Evolutionary conservation across 2,888 invertebrate genomes (phyloP), one percentile per base, ranked within the genome.

Genomic region (Shargacucullia verbasci): DNA sequence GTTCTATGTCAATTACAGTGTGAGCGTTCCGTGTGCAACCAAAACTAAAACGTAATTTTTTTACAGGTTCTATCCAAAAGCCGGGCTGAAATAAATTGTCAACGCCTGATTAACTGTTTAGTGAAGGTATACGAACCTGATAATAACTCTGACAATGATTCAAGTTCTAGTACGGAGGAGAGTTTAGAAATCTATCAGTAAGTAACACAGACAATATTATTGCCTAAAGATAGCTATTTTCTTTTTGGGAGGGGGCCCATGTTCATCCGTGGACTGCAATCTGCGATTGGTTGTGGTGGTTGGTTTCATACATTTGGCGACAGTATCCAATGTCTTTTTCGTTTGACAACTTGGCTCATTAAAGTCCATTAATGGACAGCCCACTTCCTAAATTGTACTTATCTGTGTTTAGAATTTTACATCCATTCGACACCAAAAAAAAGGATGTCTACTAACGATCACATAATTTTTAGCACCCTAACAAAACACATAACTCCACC

Each of bases 101-200:
- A 96, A 68, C 95, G 96, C 58, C 89, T 97, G n/a, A 96, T 96
- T 43, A 96, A 96, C 79, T 96, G 96, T 77, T 86, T 96, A 39
- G 90, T 97, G 53, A 95, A 95, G 53, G 96, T 95, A 73, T 96
- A 96, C 82, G 95, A 95, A 68, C 94, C 95, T 0, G 94, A 92
- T 61, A 94, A 94, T 53, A 87, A 91, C 48, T 94, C 90, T 8
- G 93, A 95, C 35, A 90, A 94, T 27, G 93, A 94, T 31, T 92
- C 94, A 0, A 90, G 90, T 9, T 95, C 96, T 0, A 96, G 96
- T 74, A 95, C 95, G 66, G 96, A 96, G 0, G 93, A 90, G 33
- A 96, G 96, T 78, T 90, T 96, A 59, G 96, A 96, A 88, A 96
- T 97, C 57, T 97, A 96, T 82, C 95, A 95, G 96, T 96, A 82